Conservation (phyloP, 2,888 invertebrate species). For the Andrena flavipes region DNA sequence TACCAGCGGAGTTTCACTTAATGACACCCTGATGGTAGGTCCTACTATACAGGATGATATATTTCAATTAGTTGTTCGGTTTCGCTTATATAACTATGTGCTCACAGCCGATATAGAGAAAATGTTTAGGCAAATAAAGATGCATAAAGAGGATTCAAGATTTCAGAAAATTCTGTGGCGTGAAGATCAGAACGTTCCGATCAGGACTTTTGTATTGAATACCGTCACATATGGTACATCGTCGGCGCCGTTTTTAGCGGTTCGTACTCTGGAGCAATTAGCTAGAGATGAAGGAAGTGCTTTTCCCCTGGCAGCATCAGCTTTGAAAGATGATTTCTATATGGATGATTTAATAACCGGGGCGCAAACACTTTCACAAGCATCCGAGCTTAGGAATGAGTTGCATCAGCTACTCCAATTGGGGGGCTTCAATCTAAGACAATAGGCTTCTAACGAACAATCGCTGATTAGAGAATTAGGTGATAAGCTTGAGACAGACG, state of each 20-base stretch:
- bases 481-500: too few relatives aligned
- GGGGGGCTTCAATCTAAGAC: constrained; percentile 6
- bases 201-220: not conserved
- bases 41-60: not conserved
- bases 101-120: not conserved
- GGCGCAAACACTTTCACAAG: not conserved
- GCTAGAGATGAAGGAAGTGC: not conserved
- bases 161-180: not conserved
- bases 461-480: not conserved
- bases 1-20: not conserved
- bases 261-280: not conserved
- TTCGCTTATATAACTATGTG: not conserved
- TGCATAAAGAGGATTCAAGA: not conserved
- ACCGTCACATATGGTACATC: not conserved
- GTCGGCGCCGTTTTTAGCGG: not conserved
- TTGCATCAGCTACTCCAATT: not conserved
- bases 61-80: not conserved
- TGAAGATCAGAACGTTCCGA: not conserved
- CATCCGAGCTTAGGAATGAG: not conserved
- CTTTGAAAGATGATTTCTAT: constrained; percentile 5
- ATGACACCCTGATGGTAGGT: not conserved
- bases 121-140: not conserved
- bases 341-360: not conserved
- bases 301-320: not conserved
- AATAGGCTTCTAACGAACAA: not conserved